These are phyloP conservation scores for Micromussa lordhowensis DNA, from an alignment of 92 coral and sea anemone genomes.

Conservation along the genomic window DNA sequence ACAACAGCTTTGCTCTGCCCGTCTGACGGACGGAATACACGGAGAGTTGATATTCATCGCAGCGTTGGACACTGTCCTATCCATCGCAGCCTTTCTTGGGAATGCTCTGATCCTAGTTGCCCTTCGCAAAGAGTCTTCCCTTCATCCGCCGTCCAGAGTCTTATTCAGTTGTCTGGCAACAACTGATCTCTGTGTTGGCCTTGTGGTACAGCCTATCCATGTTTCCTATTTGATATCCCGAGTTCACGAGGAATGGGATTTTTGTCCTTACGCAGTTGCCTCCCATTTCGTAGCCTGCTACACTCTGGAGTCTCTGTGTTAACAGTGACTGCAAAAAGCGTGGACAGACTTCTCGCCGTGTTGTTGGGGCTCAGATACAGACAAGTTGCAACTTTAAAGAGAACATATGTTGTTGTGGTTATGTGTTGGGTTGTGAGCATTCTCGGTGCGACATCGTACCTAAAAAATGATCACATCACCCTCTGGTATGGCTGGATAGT, in stretches of 20 bases:
- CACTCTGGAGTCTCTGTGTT: not conserved
- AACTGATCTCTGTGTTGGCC: slow-evolving; percentile 21
- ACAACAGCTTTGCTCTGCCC: not conserved
- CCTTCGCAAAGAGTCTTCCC: not conserved
- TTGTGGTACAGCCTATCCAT: not conserved
- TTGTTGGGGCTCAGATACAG: not conserved
- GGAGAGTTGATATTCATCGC: not conserved
- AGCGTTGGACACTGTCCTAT: not conserved
- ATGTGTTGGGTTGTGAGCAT: not conserved
- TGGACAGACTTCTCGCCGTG: slow-evolving; percentile 23
- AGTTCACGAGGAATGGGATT: not conserved
- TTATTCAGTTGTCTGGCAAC: not conserved
- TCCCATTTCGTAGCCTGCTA: not conserved
- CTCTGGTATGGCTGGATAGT: not conserved
- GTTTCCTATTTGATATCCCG: slow-evolving; percentile 6
- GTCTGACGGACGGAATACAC: not conserved
- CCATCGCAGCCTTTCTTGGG: not conserved
- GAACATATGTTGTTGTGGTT: not conserved
- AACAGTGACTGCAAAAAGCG: slow-evolving; percentile 4
- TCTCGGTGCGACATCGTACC: not conserved
- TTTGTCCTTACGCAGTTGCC: not conserved
- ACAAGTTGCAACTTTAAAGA: slow-evolving; percentile 18
- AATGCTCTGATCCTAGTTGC: slow-evolving; percentile 2
- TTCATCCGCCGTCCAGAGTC: slow-evolving; percentile 17
- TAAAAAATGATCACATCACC: not conserved